Base-by-base conservation (phyloP, 2,113 vertebrate species). In the Halcyon malimbica region DNA sequence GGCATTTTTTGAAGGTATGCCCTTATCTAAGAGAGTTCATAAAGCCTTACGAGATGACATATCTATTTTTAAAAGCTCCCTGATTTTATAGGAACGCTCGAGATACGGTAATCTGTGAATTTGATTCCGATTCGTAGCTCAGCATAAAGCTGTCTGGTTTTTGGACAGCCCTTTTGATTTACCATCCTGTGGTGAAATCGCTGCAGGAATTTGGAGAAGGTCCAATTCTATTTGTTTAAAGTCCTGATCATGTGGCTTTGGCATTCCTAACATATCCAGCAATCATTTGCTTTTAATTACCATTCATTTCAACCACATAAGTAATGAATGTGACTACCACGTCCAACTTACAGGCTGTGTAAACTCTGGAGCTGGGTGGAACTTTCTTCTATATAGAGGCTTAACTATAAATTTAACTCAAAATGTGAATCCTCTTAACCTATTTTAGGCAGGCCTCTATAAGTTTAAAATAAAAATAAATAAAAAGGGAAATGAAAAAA, bases 201-300 rank as follows among this genome's bases (percentile, higher is more conserved):
- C 85, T 64, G 84, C 85, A 96, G 95, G 84, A 92, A 95, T 91
- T 87, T 98, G 97, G 97, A 97, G 46, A 89, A 87, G 79, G 63
- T 91, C 94, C 97, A 98, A 59, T 93, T 97, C 73, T 89, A 62
- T 98, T 97, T 95, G 97, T 95, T 97, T 94, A 83, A 95, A 97
- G 94, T 95, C 76, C 70, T 82, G 94, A 95, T 97, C 96, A 74
- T 78, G 94, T 96, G 94, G 96, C 96, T 96, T 95, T 98, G 95
- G 96, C 88, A 87, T 95, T 96, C 80, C 95, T 96, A 91, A 93
- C 42, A 70, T 92, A 97, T 83, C 83, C 87, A 89, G 94, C 53
- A 94, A 96, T 98, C 94, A 84, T 97, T 97, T 97, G 97, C 91
- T 97, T 98, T 97, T 97, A 97, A 98, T 98, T 98, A 98, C 89